Evolutionary conservation across 92 coral and sea anemone species (phyloP), one percentile per base, ranked within the genome.

Genomic region (Montipora capitata): DNA sequence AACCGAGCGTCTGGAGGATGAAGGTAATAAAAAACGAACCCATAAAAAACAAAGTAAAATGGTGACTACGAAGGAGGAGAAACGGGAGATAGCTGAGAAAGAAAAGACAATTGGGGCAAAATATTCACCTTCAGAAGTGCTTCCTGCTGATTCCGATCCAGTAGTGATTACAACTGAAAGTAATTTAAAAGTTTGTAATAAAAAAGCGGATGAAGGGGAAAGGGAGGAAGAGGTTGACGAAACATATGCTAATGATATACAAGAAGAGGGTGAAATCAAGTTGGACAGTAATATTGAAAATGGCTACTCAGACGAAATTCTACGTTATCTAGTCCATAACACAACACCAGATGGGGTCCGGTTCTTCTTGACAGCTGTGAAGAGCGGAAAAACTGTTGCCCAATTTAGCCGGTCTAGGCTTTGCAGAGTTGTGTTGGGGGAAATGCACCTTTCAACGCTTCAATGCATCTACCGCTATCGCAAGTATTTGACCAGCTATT

Each of bases 281-380:
- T 15, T 11, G 64, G 20, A 58, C 64, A 58, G 0, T 0, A 15
- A 58, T 10, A 3, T 58, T 15, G 64, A 58, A 58, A 15, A 58
- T 10, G 83, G 0, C 20, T 85, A 68, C 38, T 66, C 77, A 1
- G 89, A 68, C 9, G 63, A 85, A 10, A 77, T 11, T 20, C 42
- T 85, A 20, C 58, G 89, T 14, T 85, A 43, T 15, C 59, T 85
- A 9, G 67, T 85, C 3, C 82, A 77, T 44, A 85, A 77, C 17
- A 18, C 89, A n/a, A 65, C 54, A 15, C 61, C 78, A 4, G 48
- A 41, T 68, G 84, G 82, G 5, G 42, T 85, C 5, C 38, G 76
- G 2, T 84, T 85, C 52, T 72, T 85, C 64, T 77, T 67, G 77
- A 27, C 49, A 54, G 74, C 61, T 41, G 45, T 84, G 56, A 84